phyloP scores from a whole-genome alignment of 2,888 invertebrate species.

The Ecdyonurus torrentis region DNA sequence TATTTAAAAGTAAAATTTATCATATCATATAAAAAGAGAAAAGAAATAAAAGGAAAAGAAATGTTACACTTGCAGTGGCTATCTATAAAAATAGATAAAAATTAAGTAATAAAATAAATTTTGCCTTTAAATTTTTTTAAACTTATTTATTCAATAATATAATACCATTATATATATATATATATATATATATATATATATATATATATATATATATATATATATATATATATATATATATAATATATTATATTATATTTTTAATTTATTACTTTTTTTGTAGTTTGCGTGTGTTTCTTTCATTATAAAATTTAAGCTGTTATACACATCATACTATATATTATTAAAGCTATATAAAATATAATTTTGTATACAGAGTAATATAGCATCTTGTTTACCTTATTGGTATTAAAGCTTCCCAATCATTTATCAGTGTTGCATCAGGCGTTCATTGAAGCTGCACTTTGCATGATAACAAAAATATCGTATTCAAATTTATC shows the following conservation, averaged over 20 bases:
- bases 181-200: too few relatives aligned
- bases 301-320: neutral
- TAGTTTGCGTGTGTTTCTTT: neutral
- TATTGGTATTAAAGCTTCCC: neutral
- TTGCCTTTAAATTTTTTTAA: too few relatives aligned
- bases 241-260: neutral
- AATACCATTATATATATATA: too few relatives aligned
- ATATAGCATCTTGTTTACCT: neutral
- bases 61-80: too few relatives aligned
- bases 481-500: too few relatives aligned
- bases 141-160: too few relatives aligned
- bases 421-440: neutral
- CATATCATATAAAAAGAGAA: too few relatives aligned
- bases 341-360: neutral
- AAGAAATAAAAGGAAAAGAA: too few relatives aligned
- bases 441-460: neutral
- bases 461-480: too few relatives aligned
- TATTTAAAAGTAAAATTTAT: too few relatives aligned
- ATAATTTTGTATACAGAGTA: neutral
- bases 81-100: too few relatives aligned
- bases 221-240: neutral
- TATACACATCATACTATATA: neutral
- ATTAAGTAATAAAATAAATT: too few relatives aligned
- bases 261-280: neutral
- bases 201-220: neutral